Base-by-base conservation (phyloP, 2,888 invertebrate species). In the Phaedon cochleariae region DNA sequence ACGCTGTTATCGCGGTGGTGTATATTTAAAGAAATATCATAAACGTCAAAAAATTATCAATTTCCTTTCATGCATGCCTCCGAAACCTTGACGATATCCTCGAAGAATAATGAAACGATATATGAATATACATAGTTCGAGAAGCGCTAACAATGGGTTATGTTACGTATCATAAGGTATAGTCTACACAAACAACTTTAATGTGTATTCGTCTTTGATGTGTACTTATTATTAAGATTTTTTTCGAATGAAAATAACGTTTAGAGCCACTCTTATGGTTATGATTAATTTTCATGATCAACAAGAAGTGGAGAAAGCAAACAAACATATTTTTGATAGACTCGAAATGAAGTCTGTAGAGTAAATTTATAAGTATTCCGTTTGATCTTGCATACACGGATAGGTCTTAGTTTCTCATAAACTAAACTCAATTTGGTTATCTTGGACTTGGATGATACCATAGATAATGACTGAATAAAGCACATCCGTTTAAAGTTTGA, bases 61-160 rank as follows among this genome's bases (percentile, higher is more conserved):
- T 67, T 67, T 67, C 67, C 67, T 67, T 67, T 41, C 67, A 67
- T 67, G 67, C 63, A 53, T 60, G 60, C 46, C 60, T 62, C 49
- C 52, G 49, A 66, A 65, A 60, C 67, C 67, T 67, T 67, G 67
- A 64, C 63, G 60, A 67, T 67, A 61, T 67, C 67, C 67, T 67
- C 54, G 29, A 65, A 66, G 66, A 63, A 66, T 66, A 66, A 66
- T 66, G 67, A 64, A 71, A 69, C 64, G 65, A 64, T 67, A 67
- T 59, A 69, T 65, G 66, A 68, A 60, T 62, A 65, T 64, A 66
- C 64, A 65, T 68, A 68, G 62, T 69, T 65, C 65, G 70, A 57
- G 65, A 65, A 68, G 51, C 41, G 48, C 34, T 67, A 67, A 70
- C 68, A 70, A 70, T 68, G 64, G 65, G 65, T 60, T 65, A 69